These are phyloP conservation scores for Crematogaster levior DNA, from an alignment of 2,888 invertebrate genomes.

Conservation along the genomic window DNA sequence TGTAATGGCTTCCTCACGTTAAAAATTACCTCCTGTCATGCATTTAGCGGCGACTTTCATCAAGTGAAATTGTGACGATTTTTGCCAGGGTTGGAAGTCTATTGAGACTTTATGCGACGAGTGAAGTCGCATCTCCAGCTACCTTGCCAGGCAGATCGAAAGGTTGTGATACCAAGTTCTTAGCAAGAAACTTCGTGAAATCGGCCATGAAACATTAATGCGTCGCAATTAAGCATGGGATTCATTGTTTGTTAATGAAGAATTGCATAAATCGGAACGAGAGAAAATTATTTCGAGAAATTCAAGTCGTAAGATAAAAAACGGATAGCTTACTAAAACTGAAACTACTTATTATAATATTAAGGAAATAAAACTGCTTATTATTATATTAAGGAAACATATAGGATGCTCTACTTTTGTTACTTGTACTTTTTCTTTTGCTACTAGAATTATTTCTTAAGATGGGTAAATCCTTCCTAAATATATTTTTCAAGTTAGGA, in stretches of 20 bases:
- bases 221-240: conserved; percentile 15
- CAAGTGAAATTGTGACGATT: conserved; percentile 49
- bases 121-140: conserved; percentile 37
- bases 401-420: not conserved
- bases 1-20: conserved; percentile 17
- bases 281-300: conserved; percentile 8
- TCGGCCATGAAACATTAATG: conserved; percentile 12
- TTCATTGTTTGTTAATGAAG: not conserved
- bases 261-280: not conserved
- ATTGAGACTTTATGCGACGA: too few relatives aligned
- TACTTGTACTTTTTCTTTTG: too few relatives aligned
- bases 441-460: not conserved
- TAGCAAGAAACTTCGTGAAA: conserved; percentile 11
- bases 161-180: conserved; percentile 31
- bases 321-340: not conserved
- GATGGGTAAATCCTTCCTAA: not conserved
- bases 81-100: conserved; percentile 19
- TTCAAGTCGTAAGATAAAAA: not conserved
- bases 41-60: conserved; percentile 47
- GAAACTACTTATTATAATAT: too few relatives aligned
- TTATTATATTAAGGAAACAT: not conserved
- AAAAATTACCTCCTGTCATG: conserved; percentile 45
- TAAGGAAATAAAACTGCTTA: too few relatives aligned
- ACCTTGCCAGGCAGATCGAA: conserved; percentile 31
- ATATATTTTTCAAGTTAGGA: not conserved